These are phyloP conservation scores for Chelmon rostratus DNA, from an alignment of 2,797 vertebrate genomes.

Conservation along the genomic window DNA sequence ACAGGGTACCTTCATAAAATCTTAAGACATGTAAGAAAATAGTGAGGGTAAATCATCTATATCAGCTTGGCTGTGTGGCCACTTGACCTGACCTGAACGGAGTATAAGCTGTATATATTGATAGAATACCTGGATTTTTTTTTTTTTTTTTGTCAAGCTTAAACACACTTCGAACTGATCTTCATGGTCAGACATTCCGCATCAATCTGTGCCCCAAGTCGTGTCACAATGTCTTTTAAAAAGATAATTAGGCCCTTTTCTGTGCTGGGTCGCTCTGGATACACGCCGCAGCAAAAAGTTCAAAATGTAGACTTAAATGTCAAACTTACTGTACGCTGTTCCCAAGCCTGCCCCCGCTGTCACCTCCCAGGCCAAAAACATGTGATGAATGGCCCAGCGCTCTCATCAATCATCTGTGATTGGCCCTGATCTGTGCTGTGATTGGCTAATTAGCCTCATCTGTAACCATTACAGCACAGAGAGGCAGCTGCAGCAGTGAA, in stretches of 20 bases:
- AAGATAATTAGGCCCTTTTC: conserved; percentile 2
- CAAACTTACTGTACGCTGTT: conserved; percentile 64
- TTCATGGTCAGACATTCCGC: neutral
- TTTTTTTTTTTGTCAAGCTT: neutral
- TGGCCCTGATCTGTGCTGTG: conserved; percentile 78
- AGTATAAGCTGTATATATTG: neutral
- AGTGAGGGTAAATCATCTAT: neutral
- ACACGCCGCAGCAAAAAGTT: conserved; percentile 1
- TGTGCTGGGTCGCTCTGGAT: neutral
- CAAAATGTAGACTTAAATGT: conserved; percentile 41
- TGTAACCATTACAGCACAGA: conserved; percentile 77
- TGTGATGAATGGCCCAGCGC: conserved; percentile 71
- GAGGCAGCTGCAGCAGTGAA: conserved; percentile 66
- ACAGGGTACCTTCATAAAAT: neutral
- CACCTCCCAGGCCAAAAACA: conserved; percentile 64
- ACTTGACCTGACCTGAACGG: neutral
- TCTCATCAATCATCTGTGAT: conserved; percentile 82
- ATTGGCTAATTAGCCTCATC: conserved; percentile 84
- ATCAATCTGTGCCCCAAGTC: neutral
- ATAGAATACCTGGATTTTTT: neutral
- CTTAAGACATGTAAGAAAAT: neutral
- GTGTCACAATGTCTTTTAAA: neutral
- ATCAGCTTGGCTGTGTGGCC: neutral
- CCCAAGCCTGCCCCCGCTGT: conserved; percentile 47
- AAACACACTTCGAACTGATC: neutral